Evolutionary conservation across 2,888 invertebrate species (phyloP).

Genomic region (Neuroscelio doddi): DNA sequence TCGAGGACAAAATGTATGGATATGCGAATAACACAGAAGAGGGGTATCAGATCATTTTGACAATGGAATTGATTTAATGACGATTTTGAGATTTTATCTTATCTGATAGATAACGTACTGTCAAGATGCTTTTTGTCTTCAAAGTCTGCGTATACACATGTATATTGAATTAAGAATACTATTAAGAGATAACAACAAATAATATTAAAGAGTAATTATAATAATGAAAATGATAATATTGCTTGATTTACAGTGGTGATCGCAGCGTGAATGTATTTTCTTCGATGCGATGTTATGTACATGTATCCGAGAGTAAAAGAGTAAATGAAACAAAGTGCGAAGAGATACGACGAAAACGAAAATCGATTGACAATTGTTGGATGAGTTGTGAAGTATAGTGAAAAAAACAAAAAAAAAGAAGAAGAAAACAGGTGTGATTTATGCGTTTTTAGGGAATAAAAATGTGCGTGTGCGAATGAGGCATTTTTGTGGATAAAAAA

Average conservation of each 20-base stretch:
- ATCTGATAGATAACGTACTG: too few species aligned
- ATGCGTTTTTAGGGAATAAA: not conserved
- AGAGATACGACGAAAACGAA: constrained; percentile 32
- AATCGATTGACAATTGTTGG: constrained; percentile 50
- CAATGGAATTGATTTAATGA: too few species aligned
- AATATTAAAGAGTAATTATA: constrained; percentile 65
- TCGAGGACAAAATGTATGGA: constrained; percentile 64
- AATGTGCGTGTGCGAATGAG: not conserved
- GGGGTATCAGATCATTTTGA: too few species aligned
- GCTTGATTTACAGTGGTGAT: constrained; percentile 72
- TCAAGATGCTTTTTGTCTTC: constrained; percentile 24
- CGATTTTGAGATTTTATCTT: too few species aligned
- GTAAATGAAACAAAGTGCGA: constrained; percentile 33
- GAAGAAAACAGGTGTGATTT: too few species aligned
- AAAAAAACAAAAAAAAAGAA: not conserved
- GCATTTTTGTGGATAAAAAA: constrained; percentile 14
- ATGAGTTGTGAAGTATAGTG: constrained; percentile 53
- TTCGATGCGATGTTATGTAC: constrained; percentile 43
- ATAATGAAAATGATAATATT: constrained; percentile 59
- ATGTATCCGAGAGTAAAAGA: constrained; percentile 48
- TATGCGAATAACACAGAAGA: not conserved
- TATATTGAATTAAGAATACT: constrained; percentile 72
- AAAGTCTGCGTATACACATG: constrained; percentile 42
- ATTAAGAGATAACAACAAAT: constrained; percentile 69
- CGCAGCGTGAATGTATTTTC: constrained; percentile 49